Evolutionary conservation across 2,797 vertebrate species (phyloP).

Genomic region (Eremophila alpestris): DNA sequence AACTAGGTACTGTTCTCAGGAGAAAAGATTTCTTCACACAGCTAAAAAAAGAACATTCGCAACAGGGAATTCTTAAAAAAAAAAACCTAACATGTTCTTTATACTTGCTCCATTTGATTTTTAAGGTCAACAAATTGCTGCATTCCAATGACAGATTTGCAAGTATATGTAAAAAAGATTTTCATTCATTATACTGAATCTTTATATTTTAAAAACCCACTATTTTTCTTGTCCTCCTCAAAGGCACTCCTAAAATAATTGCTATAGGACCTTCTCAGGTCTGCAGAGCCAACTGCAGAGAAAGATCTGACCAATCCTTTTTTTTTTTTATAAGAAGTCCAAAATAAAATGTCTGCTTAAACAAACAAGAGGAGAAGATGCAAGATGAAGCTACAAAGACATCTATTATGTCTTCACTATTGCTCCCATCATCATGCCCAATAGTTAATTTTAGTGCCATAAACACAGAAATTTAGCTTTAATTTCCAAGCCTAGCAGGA

Average conservation of each 20-base stretch:
- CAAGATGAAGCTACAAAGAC: neutral
- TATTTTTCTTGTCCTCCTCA: neutral
- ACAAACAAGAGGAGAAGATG: neutral
- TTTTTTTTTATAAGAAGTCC: neutral
- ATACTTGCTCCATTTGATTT: neutral
- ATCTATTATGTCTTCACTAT: neutral
- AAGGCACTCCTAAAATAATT: neutral
- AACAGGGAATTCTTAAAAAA: neutral
- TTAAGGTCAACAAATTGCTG: neutral
- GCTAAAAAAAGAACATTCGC: neutral
- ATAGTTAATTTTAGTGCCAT: neutral
- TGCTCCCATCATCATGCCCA: neutral
- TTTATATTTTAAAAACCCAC: neutral
- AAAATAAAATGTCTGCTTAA: neutral
- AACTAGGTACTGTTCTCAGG: neutral
- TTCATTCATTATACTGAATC: neutral
- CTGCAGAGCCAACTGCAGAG: neutral
- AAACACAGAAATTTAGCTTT: neutral
- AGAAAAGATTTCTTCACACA: neutral
- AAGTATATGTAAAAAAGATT: neutral
- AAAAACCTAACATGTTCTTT: accelerated
- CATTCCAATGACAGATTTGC: neutral
- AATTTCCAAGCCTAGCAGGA: neutral
- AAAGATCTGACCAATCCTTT: neutral
- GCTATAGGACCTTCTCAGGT: neutral